Evolutionary conservation across 1,140 invertebrate species (phyloP), one percentile per base, ranked within the genome.

Genomic region (Drosophila carrolli): DNA sequence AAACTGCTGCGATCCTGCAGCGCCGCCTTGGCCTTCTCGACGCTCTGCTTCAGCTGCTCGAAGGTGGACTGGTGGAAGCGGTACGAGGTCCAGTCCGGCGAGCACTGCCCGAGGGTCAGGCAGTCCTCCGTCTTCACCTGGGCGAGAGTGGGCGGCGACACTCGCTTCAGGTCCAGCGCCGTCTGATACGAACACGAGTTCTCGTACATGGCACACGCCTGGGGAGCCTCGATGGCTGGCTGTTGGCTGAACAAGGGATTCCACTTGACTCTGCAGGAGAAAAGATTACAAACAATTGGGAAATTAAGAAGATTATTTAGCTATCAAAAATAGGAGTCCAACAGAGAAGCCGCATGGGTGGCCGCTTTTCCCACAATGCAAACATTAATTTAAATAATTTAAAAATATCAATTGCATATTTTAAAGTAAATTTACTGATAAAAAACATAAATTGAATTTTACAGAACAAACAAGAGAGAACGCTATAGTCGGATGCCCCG

Each of bases 181-280:
- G 95, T 96, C 92, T 96, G 96, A 93, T 97, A 97, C 92, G 96
- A 97, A 94, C 96, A 97, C 84, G 96, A 96, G 93, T 96, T 97
- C 94, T 97, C 97, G 95, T 97, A 97, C 96, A 97, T 97, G 82
- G 66, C 78, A 78, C 74, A 74, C 59, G 79, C 73, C 56, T 71
- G 66, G 32, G 62, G 58, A 77, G 63, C 76, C 66, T 80, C 74
- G 46, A 68, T 75, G 72, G 82, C 50, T 67, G 80, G 77, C 68
- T 91, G 78, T 78, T 91, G 89, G 75, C 75, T 78, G 35, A 66
- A 78, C 81, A 80, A 68, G 41, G 81, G 84, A 78, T 90, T 88
- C 90, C 90, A 91, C 90, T 91, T 91, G 88, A 91, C 83, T 88
- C 90, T 91, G 59, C 0, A 0, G 0, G 3, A 1, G n/a, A 32